phyloP scores from a whole-genome alignment of 1,140 invertebrate genomes.

The Formica selysi region DNA sequence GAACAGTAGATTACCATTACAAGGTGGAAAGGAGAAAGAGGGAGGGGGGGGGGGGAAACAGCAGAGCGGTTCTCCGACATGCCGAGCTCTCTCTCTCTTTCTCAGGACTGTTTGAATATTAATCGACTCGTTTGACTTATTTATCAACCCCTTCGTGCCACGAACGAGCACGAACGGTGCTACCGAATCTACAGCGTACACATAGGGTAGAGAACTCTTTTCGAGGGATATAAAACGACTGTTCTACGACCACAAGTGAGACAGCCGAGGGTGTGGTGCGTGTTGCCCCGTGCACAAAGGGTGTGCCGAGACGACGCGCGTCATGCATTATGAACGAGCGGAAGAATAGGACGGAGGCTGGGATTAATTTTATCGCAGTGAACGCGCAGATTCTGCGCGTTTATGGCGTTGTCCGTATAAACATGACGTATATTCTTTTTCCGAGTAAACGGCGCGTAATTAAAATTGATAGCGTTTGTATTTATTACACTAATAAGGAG shows the following conservation, averaged over 20 bases:
- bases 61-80: conserved; percentile 45
- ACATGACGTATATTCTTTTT: neutral
- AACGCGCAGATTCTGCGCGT: conserved; percentile 25
- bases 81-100: conserved; percentile 26
- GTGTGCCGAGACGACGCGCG: conserved; percentile 30
- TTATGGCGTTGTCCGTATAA: neutral
- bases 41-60: neutral
- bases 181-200: conserved; percentile 42
- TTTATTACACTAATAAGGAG: neutral
- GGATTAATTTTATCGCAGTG: conserved; percentile 47
- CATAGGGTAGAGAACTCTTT: conserved; percentile 46
- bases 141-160: conserved; percentile 50
- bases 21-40: conserved; percentile 30
- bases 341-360: conserved; percentile 6
- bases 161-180: conserved; percentile 25
- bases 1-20: conserved; percentile 62
- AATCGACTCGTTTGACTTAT: conserved; percentile 59
- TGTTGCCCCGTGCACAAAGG: neutral
- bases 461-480: neutral
- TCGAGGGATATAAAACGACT: conserved; percentile 55
- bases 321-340: conserved; percentile 55
- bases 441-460: neutral
- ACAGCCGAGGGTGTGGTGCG: conserved; percentile 1
- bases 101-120: conserved; percentile 55
- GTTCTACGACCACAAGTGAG: conserved; percentile 53